Evolutionary conservation across 2,888 invertebrate genomes (phyloP).

Genomic region (Acanthosoma haemorrhoidale): DNA sequence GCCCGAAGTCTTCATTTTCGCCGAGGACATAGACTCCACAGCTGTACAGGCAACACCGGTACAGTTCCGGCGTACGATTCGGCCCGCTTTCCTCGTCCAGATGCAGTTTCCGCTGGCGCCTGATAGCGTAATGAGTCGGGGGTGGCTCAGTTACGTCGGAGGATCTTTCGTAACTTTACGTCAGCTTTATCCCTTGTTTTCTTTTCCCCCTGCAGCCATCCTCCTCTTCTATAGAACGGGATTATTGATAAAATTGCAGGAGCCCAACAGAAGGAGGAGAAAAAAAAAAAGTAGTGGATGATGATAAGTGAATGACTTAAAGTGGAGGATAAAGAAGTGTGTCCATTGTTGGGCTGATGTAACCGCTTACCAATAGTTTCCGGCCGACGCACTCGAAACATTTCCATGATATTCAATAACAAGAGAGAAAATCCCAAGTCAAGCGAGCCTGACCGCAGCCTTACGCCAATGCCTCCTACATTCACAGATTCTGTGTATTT

Average conservation of each 20-base stretch:
- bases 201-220: neutral
- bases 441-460: no score
- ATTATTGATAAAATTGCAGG: neutral
- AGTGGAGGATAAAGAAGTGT: neutral
- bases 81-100: slow-evolving; percentile 8
- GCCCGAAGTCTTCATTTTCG: neutral
- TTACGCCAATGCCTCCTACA: no score
- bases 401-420: neutral
- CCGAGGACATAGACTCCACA: neutral
- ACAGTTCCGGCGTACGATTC: neutral
- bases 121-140: neutral
- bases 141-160: neutral
- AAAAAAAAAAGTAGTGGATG: no score
- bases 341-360: neutral
- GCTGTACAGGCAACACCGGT: neutral
- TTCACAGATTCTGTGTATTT: no score
- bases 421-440: neutral
- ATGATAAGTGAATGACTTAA: neutral
- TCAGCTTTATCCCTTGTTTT: no score
- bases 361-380: no score
- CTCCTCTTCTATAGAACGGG: neutral
- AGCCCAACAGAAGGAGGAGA: neutral
- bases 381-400: neutral
- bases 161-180: neutral
- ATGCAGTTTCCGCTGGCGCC: neutral